These are phyloP conservation scores for Ryuthela nishihirai DNA, from an alignment of 2,888 invertebrate species.

Conservation along the genomic window DNA sequence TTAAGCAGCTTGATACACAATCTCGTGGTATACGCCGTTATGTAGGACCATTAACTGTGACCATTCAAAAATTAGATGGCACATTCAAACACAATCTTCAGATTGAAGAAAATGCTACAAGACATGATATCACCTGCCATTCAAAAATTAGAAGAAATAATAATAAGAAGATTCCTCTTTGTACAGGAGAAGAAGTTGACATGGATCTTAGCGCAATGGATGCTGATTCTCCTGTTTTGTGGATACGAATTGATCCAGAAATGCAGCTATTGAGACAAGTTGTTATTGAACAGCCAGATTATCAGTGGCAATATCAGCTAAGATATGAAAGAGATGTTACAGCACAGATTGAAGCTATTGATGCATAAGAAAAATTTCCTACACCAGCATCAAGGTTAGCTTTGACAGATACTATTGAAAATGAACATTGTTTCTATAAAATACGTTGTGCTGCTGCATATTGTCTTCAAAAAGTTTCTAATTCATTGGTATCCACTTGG, in stretches of 20 bases:
- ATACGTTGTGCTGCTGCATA: conserved; percentile 84
- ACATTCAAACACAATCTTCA: conserved; percentile 91
- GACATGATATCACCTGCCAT: conserved; percentile 97
- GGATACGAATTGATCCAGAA: conserved; percentile 93
- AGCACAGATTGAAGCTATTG: conserved; percentile 70
- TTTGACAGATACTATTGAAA: conserved; percentile 90
- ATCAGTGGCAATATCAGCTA: conserved; percentile 98
- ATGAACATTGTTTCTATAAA: conserved; percentile 87
- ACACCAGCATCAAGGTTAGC: conserved; percentile 84
- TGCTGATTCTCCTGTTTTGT: conserved; percentile 90
- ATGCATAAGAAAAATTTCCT: conserved; percentile 75
- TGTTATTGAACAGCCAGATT: conserved; percentile 92
- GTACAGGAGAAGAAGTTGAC: conserved; percentile 96
- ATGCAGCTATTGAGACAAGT: conserved; percentile 83
- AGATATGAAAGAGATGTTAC: conserved; percentile 96
- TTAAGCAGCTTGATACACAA: conserved; percentile 69
- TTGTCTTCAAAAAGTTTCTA: conserved; percentile 76
- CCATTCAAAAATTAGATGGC: conserved; percentile 95
- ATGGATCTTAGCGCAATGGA: conserved; percentile 98
- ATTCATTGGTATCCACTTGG: conserved; percentile 89
- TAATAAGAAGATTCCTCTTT: conserved; percentile 97
- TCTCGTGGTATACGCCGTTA: conserved; percentile 52
- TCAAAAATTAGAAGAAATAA: conserved; percentile 97
- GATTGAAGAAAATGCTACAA: conserved; percentile 87
- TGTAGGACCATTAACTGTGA: conserved; percentile 82